Conservation (phyloP, 2,113 vertebrate species). For the Tricholaema leucomelas region DNA sequence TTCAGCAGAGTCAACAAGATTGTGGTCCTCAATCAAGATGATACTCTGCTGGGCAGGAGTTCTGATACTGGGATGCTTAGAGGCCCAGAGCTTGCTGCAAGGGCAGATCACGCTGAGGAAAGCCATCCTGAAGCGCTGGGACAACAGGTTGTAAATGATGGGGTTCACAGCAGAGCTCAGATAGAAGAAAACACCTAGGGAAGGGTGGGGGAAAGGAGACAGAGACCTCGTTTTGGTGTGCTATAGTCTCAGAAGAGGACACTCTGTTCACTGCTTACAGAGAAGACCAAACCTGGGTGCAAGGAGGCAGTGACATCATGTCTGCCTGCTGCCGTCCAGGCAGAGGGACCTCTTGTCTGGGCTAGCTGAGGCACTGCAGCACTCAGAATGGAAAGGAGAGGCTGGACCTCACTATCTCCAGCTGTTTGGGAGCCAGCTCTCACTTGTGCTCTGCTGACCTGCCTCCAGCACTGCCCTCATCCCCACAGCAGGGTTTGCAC, state of each 20-base stretch:
- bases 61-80: not conserved
- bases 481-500: not conserved
- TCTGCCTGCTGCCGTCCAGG: not conserved
- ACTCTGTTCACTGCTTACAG: not conserved
- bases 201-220: not conserved
- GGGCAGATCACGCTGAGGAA: constrained; percentile 71
- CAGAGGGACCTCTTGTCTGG: not conserved
- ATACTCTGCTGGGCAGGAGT: constrained; percentile 38
- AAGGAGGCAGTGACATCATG: not conserved
- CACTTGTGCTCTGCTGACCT: not conserved
- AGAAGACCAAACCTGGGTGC: not conserved
- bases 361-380: not conserved
- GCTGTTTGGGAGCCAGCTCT: not conserved
- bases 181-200: constrained; percentile 81
- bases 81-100: constrained; percentile 41
- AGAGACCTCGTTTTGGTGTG: not conserved
- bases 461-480: constrained; percentile 12
- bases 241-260: not conserved
- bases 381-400: not conserved
- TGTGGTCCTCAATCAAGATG: constrained; percentile 54
- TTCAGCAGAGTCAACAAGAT: constrained; percentile 64
- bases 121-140: constrained; percentile 75
- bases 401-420: not conserved
- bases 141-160: constrained; percentile 81
- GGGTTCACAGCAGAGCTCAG: constrained; percentile 82